Percentiles rank a stretch among this genome's conserved stretches.
phyloP scores from a whole-genome alignment of 2,797 vertebrate species.

The Peromyscus eremicus region DNA sequence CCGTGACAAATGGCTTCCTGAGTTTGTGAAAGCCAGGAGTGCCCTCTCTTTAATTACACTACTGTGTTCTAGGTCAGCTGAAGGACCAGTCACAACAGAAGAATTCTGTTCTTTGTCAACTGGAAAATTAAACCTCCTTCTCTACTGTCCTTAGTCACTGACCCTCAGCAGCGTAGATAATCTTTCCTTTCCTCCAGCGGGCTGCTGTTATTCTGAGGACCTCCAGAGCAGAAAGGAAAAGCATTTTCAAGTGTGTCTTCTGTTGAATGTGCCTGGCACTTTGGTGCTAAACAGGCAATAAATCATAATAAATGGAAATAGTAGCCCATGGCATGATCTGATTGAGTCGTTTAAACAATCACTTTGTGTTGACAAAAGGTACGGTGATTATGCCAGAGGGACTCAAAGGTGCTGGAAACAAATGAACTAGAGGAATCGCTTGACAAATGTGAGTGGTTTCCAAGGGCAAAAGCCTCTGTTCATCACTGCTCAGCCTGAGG shows the following conservation, averaged over 20 bases:
- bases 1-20: not conserved
- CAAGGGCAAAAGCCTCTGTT: slow-evolving; percentile 1
- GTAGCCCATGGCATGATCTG: slow-evolving; percentile 72
- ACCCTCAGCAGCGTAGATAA: slow-evolving; percentile 12
- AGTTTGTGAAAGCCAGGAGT: not conserved
- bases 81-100: not conserved
- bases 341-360: slow-evolving; percentile 73
- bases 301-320: slow-evolving; percentile 81
- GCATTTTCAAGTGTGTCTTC: slow-evolving; percentile 34
- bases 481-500: not conserved
- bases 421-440: slow-evolving; percentile 73
- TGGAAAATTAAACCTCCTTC: slow-evolving; percentile 68
- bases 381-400: slow-evolving; percentile 71
- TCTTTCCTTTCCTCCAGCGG: slow-evolving; percentile 46
- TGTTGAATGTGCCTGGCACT: slow-evolving; percentile 63
- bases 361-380: slow-evolving; percentile 76
- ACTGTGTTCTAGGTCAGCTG: slow-evolving; percentile 45
- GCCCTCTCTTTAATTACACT: slow-evolving; percentile 34
- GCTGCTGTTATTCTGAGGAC: slow-evolving; percentile 24
- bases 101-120: slow-evolving; percentile 66
- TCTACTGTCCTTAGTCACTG: slow-evolving; percentile 43
- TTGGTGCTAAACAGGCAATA: slow-evolving; percentile 73
- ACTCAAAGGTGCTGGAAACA: slow-evolving; percentile 70
- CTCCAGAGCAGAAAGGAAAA: slow-evolving; percentile 68
- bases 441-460: slow-evolving; percentile 61